Evolutionary conservation across 2,888 invertebrate species (phyloP).

Genomic region (Zhuqinia jingwanae): DNA sequence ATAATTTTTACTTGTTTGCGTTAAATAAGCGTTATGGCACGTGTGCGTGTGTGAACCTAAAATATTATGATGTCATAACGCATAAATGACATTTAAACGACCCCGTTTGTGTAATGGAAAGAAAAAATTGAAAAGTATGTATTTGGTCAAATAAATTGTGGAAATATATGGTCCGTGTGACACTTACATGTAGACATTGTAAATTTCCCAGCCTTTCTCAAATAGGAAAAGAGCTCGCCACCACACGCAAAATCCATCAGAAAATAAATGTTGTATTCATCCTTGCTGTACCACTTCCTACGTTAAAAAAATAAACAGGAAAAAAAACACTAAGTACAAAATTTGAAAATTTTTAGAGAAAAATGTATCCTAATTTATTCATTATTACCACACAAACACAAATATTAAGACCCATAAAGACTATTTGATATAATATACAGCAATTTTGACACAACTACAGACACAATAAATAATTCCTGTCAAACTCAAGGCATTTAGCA

Average conservation of each 20-base stretch:
- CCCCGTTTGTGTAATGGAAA: not conserved
- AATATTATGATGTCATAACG: not conserved
- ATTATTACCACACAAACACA: not conserved
- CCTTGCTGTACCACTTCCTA: constrained; percentile 96
- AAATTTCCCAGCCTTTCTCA: constrained; percentile 95
- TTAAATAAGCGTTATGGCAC: not conserved
- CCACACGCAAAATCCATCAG: constrained; percentile 98
- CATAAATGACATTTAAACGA: not conserved
- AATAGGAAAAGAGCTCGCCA: constrained; percentile 97
- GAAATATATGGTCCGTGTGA: not conserved
- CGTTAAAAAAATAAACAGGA: constrained; percentile 72
- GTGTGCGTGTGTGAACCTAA: not conserved
- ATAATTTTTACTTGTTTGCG: not conserved
- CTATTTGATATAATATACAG: not conserved
- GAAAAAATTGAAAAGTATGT: not conserved
- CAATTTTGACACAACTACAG: not conserved
- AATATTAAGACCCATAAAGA: not conserved
- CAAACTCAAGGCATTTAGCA: not conserved
- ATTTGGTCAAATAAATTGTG: not conserved
- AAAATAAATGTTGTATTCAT: constrained; percentile 96
- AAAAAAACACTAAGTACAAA: too few species aligned
- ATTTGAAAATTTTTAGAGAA: too few species aligned
- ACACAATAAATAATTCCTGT: constrained; percentile 4
- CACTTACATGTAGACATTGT: constrained; percentile 84
- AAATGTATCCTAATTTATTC: not conserved